Conservation (phyloP, 2,888 invertebrate genomes). For the Nephrotoma flavescens region DNA sequence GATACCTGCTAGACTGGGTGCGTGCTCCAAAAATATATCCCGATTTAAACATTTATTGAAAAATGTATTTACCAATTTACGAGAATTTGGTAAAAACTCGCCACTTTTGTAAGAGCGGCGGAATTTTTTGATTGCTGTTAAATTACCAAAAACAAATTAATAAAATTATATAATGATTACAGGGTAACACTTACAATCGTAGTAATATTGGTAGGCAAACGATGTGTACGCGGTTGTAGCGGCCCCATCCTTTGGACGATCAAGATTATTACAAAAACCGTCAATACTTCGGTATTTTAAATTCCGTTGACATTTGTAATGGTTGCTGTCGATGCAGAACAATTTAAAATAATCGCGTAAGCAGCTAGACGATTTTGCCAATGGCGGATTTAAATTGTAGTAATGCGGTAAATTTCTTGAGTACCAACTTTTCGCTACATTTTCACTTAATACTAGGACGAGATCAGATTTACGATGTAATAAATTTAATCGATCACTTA, state of each 20-base stretch:
- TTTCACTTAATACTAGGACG: no score
- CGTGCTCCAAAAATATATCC: conserved; percentile 10
- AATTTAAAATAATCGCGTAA: background rate
- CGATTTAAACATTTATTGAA: background rate
- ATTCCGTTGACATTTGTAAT: background rate
- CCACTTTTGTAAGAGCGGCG: conserved; percentile 10
- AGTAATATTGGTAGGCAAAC: background rate
- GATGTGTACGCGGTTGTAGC: background rate
- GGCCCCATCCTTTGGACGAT: background rate
- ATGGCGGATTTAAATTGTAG: background rate
- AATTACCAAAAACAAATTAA: background rate
- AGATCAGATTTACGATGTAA: no score
- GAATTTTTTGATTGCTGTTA: background rate
- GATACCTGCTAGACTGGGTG: conserved; percentile 22
- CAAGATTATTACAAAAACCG: conserved; percentile 80
- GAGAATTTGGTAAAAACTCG: conserved; percentile 19
- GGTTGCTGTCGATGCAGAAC: background rate
- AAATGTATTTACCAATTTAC: conserved; percentile 16
- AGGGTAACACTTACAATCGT: background rate
- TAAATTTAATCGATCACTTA: no score
- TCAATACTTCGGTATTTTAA: conserved; percentile 55
- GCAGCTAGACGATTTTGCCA: background rate
- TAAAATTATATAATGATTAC: background rate
- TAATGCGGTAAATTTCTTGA: background rate
- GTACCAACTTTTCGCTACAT: no score